Conservation (phyloP, 1,140 invertebrate species). For the Heliothis virescens region DNA sequence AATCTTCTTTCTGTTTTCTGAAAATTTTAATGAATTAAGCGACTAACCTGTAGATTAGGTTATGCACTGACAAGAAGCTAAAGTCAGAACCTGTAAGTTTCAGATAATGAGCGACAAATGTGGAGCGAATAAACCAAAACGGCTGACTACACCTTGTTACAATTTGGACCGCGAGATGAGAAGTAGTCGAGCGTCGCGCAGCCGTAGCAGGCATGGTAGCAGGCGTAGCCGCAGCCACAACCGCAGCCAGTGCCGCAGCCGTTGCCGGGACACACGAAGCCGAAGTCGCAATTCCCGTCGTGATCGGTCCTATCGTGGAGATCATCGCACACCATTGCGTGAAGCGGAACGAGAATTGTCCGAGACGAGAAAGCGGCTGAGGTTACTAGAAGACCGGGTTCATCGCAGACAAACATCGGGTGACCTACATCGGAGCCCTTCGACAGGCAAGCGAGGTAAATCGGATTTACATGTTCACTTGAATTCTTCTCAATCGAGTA, state of each 20-base stretch:
- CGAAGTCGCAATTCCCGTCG: conserved; percentile 1
- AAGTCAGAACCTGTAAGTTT: conserved; percentile 13
- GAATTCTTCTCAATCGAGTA: not conserved
- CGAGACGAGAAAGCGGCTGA: conserved; percentile 1
- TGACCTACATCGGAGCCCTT: not conserved
- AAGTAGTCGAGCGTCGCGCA: conserved; percentile 12
- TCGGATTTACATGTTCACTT: conserved; percentile 8
- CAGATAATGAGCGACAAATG: conserved; percentile 13
- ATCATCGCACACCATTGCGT: conserved; percentile 17
- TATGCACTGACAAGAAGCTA: not conserved
- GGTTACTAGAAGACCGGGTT: not conserved
- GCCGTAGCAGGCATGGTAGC: conserved; percentile 7
- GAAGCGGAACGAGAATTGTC: conserved; percentile 3
- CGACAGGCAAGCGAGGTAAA: not conserved
- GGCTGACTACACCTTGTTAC: conserved; percentile 1
- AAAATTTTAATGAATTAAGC: no score
- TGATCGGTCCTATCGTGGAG: conserved; percentile 1
- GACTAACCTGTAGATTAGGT: not conserved
- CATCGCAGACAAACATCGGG: conserved; percentile 9
- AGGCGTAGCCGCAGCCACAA: not conserved
- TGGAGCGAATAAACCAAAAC: conserved; percentile 13
- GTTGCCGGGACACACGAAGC: not conserved
- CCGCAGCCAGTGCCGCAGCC: not conserved
- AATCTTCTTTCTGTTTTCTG: no score
- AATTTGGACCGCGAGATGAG: conserved; percentile 6